phyloP scores from a whole-genome alignment of 2,113 vertebrate species.

The Passer domesticus region DNA sequence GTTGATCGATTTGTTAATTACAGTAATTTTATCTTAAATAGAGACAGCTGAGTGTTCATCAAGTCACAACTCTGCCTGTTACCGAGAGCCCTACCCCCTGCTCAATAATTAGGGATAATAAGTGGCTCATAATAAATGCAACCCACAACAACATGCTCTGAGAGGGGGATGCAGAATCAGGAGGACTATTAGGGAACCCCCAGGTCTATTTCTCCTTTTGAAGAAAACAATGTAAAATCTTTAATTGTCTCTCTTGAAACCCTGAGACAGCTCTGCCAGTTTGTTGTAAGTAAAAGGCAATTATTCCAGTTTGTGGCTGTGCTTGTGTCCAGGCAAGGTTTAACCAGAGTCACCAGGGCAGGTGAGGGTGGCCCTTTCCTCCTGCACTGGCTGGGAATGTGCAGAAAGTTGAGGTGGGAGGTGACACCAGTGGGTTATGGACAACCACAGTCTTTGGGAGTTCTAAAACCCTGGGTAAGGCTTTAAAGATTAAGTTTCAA shows the following conservation, averaged over 20 bases:
- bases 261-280: slow-evolving; percentile 23
- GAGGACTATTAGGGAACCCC: slow-evolving; percentile 56
- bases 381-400: background rate
- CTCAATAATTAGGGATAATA: slow-evolving; percentile 72
- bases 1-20: slow-evolving; percentile 79
- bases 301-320: slow-evolving; percentile 13
- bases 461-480: background rate
- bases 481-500: background rate
- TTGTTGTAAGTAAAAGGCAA: slow-evolving; percentile 29
- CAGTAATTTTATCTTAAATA: slow-evolving; percentile 82
- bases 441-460: background rate
- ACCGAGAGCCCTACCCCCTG: slow-evolving; percentile 71
- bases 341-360: background rate
- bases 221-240: slow-evolving; percentile 42
- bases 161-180: background rate
- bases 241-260: slow-evolving; percentile 56
- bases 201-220: slow-evolving; percentile 29
- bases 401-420: background rate
- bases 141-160: background rate
- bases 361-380: background rate
- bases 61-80: slow-evolving; percentile 68
- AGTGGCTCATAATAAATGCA: slow-evolving; percentile 72
- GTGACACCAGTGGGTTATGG: background rate
- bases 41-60: slow-evolving; percentile 74
- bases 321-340: slow-evolving; percentile 4